Evolutionary conservation across 2,113 vertebrate species (phyloP).

Genomic region (Misgurnus anguillicaudatus): DNA sequence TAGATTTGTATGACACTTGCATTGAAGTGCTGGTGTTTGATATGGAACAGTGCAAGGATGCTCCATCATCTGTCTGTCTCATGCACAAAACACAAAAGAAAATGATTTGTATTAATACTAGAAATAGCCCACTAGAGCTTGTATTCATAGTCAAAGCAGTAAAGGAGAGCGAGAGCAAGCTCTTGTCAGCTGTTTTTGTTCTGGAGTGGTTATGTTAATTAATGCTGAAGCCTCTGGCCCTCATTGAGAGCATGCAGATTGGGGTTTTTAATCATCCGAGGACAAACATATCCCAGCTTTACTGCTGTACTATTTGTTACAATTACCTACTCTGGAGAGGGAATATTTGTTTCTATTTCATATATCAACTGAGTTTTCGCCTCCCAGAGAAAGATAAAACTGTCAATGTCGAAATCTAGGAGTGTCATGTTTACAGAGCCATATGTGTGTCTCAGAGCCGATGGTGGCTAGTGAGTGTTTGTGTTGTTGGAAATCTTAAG

Average conservation of each 20-base stretch:
- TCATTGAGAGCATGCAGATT: constrained; percentile 18
- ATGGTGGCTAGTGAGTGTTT: constrained; percentile 9
- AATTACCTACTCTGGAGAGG: neutral
- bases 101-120: constrained; percentile 49
- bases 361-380: neutral
- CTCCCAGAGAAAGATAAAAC: neutral
- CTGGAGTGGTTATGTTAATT: constrained; percentile 45
- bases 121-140: constrained; percentile 43
- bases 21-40: constrained; percentile 32
- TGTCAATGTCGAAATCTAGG: neutral
- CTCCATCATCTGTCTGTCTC: constrained; percentile 40
- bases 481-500: constrained; percentile 43
- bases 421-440: constrained; percentile 6
- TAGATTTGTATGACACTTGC: neutral
- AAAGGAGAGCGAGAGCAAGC: neutral
- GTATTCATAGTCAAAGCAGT: constrained; percentile 19
- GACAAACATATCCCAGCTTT: constrained; percentile 23
- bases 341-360: neutral
- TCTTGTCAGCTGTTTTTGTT: constrained; percentile 16
- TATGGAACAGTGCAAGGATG: constrained; percentile 40
- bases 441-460: neutral
- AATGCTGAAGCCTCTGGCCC: constrained; percentile 17
- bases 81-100: constrained; percentile 45
- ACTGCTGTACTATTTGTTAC: neutral
- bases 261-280: constrained; percentile 40